phyloP scores from a whole-genome alignment of 2,888 invertebrate genomes.

The Microctonus aethiopoides region DNA sequence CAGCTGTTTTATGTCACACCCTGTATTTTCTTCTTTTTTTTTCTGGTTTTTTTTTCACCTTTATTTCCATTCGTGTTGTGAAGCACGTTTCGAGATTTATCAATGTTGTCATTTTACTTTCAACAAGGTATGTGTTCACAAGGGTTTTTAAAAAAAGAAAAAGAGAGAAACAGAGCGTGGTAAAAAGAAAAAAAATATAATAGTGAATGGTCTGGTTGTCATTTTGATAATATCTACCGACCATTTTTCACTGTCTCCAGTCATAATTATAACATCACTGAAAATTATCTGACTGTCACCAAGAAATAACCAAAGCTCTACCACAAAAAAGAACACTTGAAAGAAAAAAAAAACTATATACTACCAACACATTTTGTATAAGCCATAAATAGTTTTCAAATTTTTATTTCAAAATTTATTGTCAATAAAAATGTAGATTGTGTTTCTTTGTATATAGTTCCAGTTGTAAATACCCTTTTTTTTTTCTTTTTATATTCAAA shows the following conservation, averaged over 20 bases:
- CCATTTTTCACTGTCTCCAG: background rate
- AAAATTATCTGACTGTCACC: background rate
- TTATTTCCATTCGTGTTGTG: background rate
- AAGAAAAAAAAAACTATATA: background rate
- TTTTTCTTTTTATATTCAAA: too few species aligned
- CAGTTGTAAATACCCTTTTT: too few species aligned
- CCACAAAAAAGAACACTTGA: background rate
- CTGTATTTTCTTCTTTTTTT: background rate
- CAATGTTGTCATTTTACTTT: background rate
- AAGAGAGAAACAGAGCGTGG: too few species aligned
- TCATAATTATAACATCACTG: background rate
- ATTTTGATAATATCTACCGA: slow-evolving; percentile 43
- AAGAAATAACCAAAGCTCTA: background rate
- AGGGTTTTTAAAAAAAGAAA: background rate
- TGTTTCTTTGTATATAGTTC: too few species aligned
- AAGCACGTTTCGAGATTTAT: slow-evolving; percentile 26
- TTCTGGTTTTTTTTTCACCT: background rate
- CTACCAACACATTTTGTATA: background rate
- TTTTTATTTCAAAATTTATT: background rate
- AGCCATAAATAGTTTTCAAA: background rate
- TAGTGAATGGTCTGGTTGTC: slow-evolving; percentile 21
- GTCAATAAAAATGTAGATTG: background rate
- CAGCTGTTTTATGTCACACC: background rate
- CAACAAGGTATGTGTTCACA: background rate
- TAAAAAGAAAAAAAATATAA: background rate